Base-by-base conservation (phyloP, 2,888 invertebrate species). In the Morpho deidamia region DNA sequence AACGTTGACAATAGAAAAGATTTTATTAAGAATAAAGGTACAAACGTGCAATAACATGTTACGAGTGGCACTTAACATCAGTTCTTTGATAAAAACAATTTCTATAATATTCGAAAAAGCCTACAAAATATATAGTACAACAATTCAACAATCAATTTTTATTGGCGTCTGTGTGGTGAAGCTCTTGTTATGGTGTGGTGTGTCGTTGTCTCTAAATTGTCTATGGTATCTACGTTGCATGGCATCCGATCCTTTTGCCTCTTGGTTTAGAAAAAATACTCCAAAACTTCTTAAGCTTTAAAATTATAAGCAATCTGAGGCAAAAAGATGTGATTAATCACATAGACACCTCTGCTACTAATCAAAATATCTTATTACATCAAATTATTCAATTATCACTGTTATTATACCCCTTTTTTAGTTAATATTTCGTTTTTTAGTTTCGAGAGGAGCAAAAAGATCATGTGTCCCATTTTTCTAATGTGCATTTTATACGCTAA, bases 141-240 rank as follows among this genome's bases (percentile, higher is more conserved):
- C 34, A 34, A 56, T 56, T 37, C 62, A 61, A 63, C 57, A 54
- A 59, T 57, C 51, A 59, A 69, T 60, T 67, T 72, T 74, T 72
- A 73, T 67, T 75, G 76, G 70, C 68, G 64, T 68, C 54, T 67
- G 62, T 81, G 78, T 80, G 72, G 66, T 62, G 71, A 84, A 87
- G 88, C 86, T 87, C 86, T 85, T 76, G 83, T 82, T 78, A 76
- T 51, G 65, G 74, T 81, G 82, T 83, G 75, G 69, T 72, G 85
- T 87, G 87, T 88, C 88, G 88, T 88, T 87, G 86, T 84, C 85
- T 85, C 85, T 84, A 81, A 66, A 70, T 78, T 71, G 69, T 77
- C 76, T 80, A 78, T 69, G 53, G 23, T 47, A 44, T 12, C 11
- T 12, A 41, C 35, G 41, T 43, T 53, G 38, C 11, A 44, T 39